These are phyloP conservation scores for Epizoanthus illoricatus DNA, from an alignment of 92 coral and sea anemone genomes.

Conservation along the genomic window DNA sequence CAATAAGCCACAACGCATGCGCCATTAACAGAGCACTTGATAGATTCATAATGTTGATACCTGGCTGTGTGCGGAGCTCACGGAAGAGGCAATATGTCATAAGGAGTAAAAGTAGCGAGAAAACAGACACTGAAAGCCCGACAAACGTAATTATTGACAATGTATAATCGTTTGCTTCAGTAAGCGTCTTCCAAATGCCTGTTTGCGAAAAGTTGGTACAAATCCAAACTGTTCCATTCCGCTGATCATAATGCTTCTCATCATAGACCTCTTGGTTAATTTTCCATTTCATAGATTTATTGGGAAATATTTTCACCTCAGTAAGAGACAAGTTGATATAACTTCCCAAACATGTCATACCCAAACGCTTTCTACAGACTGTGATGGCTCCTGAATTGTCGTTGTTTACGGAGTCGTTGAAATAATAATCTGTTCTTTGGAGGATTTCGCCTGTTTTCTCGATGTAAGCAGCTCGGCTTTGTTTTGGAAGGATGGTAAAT, in stretches of 20 bases:
- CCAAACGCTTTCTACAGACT: background rate
- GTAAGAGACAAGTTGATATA: background rate
- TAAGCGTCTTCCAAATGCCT: background rate
- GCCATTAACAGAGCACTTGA: slow-evolving; percentile 42
- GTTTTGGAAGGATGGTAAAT: background rate
- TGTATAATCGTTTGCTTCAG: background rate
- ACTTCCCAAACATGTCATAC: slow-evolving; percentile 29
- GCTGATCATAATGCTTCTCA: background rate
- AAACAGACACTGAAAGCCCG: slow-evolving; percentile 50
- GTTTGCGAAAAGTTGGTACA: slow-evolving; percentile 19
- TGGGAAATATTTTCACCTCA: slow-evolving; percentile 17
- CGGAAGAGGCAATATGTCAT: slow-evolving; percentile 48
- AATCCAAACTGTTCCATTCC: slow-evolving; percentile 19
- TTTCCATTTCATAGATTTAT: slow-evolving; percentile 40
- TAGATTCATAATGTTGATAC: slow-evolving; percentile 54
- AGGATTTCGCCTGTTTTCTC: too few species aligned
- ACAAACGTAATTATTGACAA: slow-evolving; percentile 39
- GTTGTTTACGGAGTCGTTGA: too few species aligned
- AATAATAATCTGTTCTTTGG: too few species aligned
- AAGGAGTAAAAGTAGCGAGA: slow-evolving; percentile 31
- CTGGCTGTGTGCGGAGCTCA: slow-evolving; percentile 58
- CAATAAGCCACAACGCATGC: slow-evolving; percentile 39
- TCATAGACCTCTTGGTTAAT: slow-evolving; percentile 4
- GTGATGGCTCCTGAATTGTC: background rate
- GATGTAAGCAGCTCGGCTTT: too few species aligned